phyloP scores from a whole-genome alignment of 2,888 invertebrate species.

The Melieria picta region DNA sequence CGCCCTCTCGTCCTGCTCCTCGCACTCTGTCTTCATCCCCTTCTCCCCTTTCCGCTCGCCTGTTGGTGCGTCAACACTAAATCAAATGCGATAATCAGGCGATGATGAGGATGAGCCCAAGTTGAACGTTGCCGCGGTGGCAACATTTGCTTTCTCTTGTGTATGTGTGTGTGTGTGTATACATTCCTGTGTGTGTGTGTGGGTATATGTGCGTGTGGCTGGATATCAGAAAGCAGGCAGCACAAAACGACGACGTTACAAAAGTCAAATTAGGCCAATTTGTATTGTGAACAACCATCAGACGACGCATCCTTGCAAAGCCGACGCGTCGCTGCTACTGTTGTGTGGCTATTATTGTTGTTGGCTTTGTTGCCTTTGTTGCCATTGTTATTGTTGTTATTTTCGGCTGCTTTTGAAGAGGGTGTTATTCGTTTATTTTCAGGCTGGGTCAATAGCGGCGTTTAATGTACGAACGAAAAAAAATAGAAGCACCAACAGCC shows the following conservation, averaged over 20 bases:
- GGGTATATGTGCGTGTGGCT: neutral
- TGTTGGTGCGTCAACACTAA: constrained; percentile 21
- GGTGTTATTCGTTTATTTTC: constrained; percentile 22
- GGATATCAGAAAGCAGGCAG: constrained; percentile 23
- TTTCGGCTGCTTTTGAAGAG: constrained; percentile 20
- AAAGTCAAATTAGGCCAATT: constrained; percentile 52
- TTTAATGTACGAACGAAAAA: neutral
- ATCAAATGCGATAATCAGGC: constrained; percentile 37
- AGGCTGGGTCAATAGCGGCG: constrained; percentile 37
- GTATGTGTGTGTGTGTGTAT: constrained; percentile 3
- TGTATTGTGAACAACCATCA: constrained; percentile 32
- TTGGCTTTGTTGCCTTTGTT: constrained; percentile 4
- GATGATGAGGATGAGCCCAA: constrained; percentile 27
- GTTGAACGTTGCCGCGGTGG: no score
- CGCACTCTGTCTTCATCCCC: neutral
- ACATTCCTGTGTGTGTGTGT: neutral
- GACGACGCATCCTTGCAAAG: no score
- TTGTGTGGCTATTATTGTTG: neutral
- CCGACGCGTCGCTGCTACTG: neutral
- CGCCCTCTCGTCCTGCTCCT: neutral
- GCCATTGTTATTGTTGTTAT: constrained; percentile 9
- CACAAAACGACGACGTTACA: constrained; percentile 43
- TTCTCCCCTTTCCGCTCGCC: no score
- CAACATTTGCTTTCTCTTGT: no score
- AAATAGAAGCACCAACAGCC: neutral